Evolutionary conservation across 2,113 vertebrate genomes (phyloP), one percentile per base, ranked within the genome.

Genomic region (Oenanthe oenanthe): DNA sequence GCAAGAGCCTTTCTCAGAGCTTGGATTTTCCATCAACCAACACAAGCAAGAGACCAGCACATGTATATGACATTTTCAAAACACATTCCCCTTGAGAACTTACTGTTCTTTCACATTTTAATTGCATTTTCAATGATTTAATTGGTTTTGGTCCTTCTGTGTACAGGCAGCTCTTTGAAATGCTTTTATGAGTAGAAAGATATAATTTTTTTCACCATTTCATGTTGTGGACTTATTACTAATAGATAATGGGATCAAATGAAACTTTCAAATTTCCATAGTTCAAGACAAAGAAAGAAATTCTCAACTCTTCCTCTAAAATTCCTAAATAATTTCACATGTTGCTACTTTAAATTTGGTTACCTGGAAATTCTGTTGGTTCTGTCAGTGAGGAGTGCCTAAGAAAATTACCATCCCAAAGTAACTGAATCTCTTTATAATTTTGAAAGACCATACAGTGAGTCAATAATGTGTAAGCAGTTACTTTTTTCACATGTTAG

Each of bases 391-490:
- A 89, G 38, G 20, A 89, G 18, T 40, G 61, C 28, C 75, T 83
- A 74, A 56, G 43, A 92, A 91, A 79, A 88, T 70, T 48, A 76
- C 21, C 63, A 92, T 70, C 63, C 58, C 31, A 90, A 92, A 85
- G 32, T 34, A 83, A 68, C 48, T 80, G 4, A 48, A 90, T 92
- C 94, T 85, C 51, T 88, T 90, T 68, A 78, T 36, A 88, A 94
- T 78, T 94, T 73, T 87, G 80, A 65, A 91, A 88, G 42, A 48
- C 34, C 24, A 58, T 63, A 88, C 88, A 89, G 93, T 43, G 53
- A 94, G 66, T 28, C n/a, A 17, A 72, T 85, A 94, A 91, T 24
- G 45, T 87, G 54, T 48, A 85, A 63, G 79, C 72, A 90, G 88
- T 68, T 94, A 90, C 76, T 89, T 7, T 79, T 87, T 54, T 87